Evolutionary conservation across 2,113 vertebrate species (phyloP), one percentile per base, ranked within the genome.

Genomic region (Peromyscus polionotus): DNA sequence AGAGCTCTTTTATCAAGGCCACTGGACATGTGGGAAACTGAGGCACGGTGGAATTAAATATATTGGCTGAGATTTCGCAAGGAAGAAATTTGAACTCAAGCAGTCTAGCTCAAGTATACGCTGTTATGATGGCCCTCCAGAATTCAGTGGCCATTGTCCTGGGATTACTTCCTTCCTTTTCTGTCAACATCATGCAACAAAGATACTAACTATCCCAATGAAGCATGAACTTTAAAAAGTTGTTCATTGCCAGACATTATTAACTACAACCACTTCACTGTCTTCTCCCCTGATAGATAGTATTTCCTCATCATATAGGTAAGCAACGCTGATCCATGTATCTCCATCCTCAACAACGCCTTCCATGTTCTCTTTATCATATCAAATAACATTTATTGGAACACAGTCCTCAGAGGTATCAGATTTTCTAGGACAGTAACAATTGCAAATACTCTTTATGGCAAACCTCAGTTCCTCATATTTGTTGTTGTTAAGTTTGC

Each of bases 61-160:
- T 51, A 11, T 9, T 88, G 48, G 59, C 45, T 28, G 36, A 54
- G 11, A 19, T 33, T 79, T 88, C 85, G 42, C 48, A 51, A 26
- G 48, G 3, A 63, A 57, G 80, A 19, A 45, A 33, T 59, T 45
- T 48, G 57, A 57, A 85, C 26, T 65, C 61, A 45, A 13, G 59
- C 5, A 14, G n/a, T 3, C 20, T 33, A 24, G 8, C 65, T 59
- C 4, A 28, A 19, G n/a, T 5, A 75, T 57, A 51, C 9, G 2
- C 8, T 5, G 16, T 39, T 51, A 1, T 1, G 7, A 12, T 57
- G 45, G 3, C 20, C 19, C 1, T 16, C 4, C 61, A 54, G 10
- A 16, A 6, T 42, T 59, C n/a, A 3, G 1, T 7, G 54, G 51
- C 16, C 33, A 2, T 7, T 28, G 59, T 4, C 2, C 12, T 45